Conservation (phyloP, 2,797 vertebrate genomes). For the Lagorchestes hirsutus region DNA sequence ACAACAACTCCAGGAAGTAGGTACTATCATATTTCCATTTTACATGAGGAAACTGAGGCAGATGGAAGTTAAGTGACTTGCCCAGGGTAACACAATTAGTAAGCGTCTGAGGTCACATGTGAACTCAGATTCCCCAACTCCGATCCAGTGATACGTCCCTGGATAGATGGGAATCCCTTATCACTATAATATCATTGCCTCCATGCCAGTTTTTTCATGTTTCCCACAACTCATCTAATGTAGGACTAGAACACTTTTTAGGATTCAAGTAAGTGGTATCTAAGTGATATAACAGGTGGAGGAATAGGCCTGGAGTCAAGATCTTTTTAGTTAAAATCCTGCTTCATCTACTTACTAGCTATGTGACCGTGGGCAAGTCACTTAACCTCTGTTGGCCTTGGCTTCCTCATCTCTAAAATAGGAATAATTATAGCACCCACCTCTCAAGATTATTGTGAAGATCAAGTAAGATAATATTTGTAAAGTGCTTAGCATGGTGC, state of each 20-base stretch:
- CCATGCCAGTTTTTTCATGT: neutral
- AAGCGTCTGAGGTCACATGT: neutral
- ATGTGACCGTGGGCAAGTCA: neutral
- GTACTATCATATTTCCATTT: neutral
- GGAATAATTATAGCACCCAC: neutral
- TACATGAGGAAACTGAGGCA: neutral
- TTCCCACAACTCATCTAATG: neutral
- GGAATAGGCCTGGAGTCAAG: neutral
- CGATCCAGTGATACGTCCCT: neutral
- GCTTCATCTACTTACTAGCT: neutral
- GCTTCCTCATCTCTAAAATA: neutral
- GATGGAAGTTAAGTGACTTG: neutral
- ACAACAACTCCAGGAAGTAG: neutral
- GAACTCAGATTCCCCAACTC: neutral
- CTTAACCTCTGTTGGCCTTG: neutral
- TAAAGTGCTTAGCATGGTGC: neutral
- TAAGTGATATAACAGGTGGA: neutral
- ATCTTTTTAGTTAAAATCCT: neutral
- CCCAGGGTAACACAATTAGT: neutral
- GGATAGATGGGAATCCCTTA: neutral
- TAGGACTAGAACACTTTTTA: neutral
- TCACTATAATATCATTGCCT: neutral
- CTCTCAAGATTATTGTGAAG: neutral
- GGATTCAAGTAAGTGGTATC: neutral
- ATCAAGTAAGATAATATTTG: neutral